Conservation (phyloP, 2,113 vertebrate genomes). For the Ptychochromis oligacanthus region DNA sequence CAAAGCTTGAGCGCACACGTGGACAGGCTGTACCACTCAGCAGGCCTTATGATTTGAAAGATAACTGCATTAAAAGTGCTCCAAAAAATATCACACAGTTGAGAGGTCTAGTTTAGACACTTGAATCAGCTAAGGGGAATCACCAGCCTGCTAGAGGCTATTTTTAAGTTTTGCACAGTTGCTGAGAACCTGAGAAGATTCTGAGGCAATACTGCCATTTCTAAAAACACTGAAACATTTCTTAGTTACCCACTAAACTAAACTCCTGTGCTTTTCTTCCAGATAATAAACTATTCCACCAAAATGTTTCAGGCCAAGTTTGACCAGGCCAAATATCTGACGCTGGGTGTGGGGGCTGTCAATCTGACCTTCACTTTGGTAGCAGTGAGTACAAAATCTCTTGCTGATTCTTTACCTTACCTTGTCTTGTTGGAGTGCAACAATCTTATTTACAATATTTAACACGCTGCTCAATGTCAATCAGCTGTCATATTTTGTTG, state of each 20-base stretch:
- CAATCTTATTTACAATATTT: background rate
- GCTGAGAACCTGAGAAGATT: background rate
- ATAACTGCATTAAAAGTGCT: too few relatives aligned
- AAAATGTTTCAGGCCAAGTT: slow-evolving; percentile 73
- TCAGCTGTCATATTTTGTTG: background rate
- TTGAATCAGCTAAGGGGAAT: too few relatives aligned
- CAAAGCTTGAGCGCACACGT: background rate
- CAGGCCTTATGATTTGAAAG: background rate
- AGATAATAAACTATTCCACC: slow-evolving; percentile 82
- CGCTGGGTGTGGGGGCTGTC: slow-evolving; percentile 67
- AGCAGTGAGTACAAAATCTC: slow-evolving; percentile 60
- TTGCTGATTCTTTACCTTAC: background rate
- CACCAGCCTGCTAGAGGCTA: background rate
- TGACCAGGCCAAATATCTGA: slow-evolving; percentile 74
- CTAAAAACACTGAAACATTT: background rate
- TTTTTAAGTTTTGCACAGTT: background rate
- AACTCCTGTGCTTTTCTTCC: slow-evolving; percentile 24
- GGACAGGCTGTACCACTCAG: background rate
- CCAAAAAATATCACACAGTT: too few relatives aligned
- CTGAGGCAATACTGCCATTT: background rate
- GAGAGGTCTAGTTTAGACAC: too few relatives aligned
- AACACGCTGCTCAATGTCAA: background rate
- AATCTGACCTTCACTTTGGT: slow-evolving; percentile 79
- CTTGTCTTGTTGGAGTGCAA: background rate
- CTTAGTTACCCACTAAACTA: slow-evolving; percentile 6